Evolutionary conservation across 2,113 vertebrate genomes (phyloP).

Genomic region (Microcebus lehilahytsara): DNA sequence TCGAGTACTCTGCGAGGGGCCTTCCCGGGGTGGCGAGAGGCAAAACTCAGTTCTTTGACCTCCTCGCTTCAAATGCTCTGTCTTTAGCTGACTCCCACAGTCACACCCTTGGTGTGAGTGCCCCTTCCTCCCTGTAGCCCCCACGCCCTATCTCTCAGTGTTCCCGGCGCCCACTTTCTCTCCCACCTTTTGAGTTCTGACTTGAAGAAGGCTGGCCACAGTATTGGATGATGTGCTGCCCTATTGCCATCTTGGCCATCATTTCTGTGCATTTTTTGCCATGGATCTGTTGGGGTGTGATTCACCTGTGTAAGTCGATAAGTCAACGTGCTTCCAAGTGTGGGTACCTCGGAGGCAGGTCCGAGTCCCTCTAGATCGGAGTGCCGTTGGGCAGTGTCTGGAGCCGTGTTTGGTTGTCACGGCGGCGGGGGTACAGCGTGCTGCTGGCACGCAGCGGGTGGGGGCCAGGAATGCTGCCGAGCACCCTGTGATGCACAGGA

Average conservation of each 20-base stretch:
- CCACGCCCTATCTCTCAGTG: background rate
- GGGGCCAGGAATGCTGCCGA: background rate
- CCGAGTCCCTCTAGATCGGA: fast-evolving
- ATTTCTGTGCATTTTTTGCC: background rate
- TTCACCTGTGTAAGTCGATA: fast-evolving
- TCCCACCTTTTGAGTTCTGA: background rate
- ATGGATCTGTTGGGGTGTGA: fast-evolving
- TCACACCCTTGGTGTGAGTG: fast-evolving
- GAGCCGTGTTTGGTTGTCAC: background rate
- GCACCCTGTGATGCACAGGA: fast-evolving
- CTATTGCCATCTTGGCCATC: fast-evolving
- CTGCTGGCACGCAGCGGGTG: background rate
- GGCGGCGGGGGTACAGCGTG: fast-evolving
- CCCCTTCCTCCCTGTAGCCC: fast-evolving
- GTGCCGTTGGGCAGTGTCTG: background rate
- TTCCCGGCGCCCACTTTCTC: background rate
- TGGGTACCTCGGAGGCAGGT: background rate
- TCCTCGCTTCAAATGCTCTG: background rate
- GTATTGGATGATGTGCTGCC: fast-evolving
- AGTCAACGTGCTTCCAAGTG: fast-evolving
- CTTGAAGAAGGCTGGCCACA: background rate
- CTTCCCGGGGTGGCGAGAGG: background rate
- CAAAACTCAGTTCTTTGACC: background rate
- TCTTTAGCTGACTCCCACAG: background rate
- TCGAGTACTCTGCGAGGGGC: fast-evolving